Evolutionary conservation across 1,140 invertebrate genomes (phyloP).

Genomic region (Belonocnema kinseyi): DNA sequence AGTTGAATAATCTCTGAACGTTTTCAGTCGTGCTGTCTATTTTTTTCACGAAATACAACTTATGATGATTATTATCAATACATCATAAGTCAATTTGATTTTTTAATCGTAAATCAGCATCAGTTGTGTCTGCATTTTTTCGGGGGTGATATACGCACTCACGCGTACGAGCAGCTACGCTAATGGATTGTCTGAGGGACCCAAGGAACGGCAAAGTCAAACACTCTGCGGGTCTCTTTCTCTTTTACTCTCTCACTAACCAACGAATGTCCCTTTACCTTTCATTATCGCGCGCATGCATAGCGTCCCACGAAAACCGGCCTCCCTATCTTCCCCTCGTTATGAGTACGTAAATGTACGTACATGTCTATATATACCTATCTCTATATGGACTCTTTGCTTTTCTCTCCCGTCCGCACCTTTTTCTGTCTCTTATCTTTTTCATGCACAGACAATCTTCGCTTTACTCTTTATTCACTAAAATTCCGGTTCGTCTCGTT

Average conservation of each 20-base stretch:
- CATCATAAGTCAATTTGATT: too few species aligned
- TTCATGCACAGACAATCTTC: neutral
- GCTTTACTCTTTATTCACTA: constrained; percentile 30
- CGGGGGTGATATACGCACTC: neutral
- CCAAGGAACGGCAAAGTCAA: constrained; percentile 27
- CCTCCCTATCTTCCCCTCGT: constrained; percentile 20
- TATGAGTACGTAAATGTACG: constrained; percentile 17
- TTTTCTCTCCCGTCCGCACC: constrained; percentile 6
- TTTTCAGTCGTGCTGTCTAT: too few species aligned
- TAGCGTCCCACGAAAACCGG: constrained; percentile 22
- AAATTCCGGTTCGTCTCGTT: constrained; percentile 17
- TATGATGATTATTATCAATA: too few species aligned
- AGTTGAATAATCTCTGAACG: too few species aligned
- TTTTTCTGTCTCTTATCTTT: constrained; percentile 10
- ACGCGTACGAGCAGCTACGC: neutral
- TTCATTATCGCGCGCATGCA: constrained; percentile 13
- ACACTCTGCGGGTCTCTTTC: constrained; percentile 17
- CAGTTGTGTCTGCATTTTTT: constrained; percentile 6
- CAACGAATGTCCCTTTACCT: constrained; percentile 23
- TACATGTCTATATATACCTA: neutral
- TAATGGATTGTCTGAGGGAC: constrained; percentile 24
- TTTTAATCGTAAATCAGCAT: neutral
- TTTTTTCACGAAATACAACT: too few species aligned
- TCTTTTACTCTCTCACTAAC: constrained; percentile 14
- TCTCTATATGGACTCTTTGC: constrained; percentile 31